These are phyloP conservation scores for Metallyticus violacea DNA, from an alignment of 2,888 invertebrate species.

Conservation along the genomic window DNA sequence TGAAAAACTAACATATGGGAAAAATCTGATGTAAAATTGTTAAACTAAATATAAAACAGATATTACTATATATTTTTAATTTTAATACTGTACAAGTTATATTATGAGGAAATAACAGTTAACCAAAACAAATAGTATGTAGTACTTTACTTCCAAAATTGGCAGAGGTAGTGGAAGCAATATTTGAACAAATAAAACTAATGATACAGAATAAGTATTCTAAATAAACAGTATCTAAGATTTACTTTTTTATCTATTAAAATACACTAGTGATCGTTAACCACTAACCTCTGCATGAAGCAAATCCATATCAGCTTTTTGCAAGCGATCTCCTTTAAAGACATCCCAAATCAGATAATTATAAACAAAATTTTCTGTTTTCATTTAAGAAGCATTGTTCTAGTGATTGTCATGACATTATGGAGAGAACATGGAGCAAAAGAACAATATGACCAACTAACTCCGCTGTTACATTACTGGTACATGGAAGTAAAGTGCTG, in stretches of 20 bases:
- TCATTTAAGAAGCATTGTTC: neutral
- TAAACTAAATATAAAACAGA: neutral
- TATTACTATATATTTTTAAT: neutral
- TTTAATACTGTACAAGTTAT: neutral
- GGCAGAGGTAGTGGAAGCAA: neutral
- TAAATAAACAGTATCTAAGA: neutral
- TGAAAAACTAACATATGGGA: neutral
- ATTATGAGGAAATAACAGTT: neutral
- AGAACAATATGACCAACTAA: neutral
- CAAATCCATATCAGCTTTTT: neutral
- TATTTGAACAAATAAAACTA: too few species aligned
- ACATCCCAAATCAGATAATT: neutral
- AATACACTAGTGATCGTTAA: neutral
- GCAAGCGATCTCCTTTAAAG: neutral
- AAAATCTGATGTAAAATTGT: neutral
- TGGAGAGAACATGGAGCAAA: neutral
- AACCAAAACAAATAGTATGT: neutral
- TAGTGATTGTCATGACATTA: neutral
- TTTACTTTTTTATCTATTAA: too few species aligned
- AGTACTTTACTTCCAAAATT: neutral
- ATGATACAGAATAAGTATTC: too few species aligned
- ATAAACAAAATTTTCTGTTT: neutral
- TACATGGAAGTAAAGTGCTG: conserved; percentile 13
- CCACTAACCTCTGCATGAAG: neutral
- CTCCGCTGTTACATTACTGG: neutral